These are phyloP conservation scores for Hippoglossus hippoglossus DNA, from an alignment of 2,797 vertebrate species.

Conservation along the genomic window DNA sequence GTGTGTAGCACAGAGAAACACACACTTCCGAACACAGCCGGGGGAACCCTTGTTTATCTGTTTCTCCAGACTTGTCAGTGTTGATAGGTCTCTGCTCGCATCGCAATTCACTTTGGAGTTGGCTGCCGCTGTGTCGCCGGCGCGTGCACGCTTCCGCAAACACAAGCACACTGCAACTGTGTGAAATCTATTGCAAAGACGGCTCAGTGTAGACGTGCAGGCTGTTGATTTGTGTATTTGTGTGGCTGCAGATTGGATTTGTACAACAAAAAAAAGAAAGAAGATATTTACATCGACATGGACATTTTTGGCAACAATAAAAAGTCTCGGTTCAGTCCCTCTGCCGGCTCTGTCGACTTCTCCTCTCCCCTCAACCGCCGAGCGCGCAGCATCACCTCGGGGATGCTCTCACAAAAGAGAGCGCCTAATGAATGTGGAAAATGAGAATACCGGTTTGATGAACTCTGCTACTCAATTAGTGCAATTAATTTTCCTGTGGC, in stretches of 20 bases:
- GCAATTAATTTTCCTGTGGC: constrained; percentile 94
- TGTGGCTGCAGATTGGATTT: neutral
- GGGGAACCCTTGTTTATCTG: constrained; percentile 56
- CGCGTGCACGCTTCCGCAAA: constrained; percentile 18
- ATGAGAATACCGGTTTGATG: constrained; percentile 91
- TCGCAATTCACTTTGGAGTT: neutral
- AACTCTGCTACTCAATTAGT: constrained; percentile 92
- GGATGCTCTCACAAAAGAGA: constrained; percentile 74
- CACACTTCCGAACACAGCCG: constrained; percentile 10
- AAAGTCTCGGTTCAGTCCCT: constrained; percentile 22
- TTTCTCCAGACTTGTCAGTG: constrained; percentile 24
- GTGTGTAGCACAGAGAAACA: neutral
- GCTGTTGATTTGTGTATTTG: too few relatives aligned
- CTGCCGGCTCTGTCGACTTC: constrained; percentile 32
- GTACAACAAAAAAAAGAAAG: too few relatives aligned
- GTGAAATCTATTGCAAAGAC: neutral
- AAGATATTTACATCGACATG: too few relatives aligned
- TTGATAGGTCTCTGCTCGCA: constrained; percentile 21
- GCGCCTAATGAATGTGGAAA: constrained; percentile 88
- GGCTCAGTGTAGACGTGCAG: too few relatives aligned
- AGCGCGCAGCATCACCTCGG: constrained; percentile 65
- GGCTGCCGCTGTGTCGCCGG: constrained; percentile 45
- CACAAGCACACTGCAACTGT: neutral
- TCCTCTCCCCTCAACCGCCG: constrained; percentile 48
- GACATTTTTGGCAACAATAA: too few relatives aligned